Evolutionary conservation across 2,797 vertebrate genomes (phyloP).

Genomic region (Diplodus sargus): DNA sequence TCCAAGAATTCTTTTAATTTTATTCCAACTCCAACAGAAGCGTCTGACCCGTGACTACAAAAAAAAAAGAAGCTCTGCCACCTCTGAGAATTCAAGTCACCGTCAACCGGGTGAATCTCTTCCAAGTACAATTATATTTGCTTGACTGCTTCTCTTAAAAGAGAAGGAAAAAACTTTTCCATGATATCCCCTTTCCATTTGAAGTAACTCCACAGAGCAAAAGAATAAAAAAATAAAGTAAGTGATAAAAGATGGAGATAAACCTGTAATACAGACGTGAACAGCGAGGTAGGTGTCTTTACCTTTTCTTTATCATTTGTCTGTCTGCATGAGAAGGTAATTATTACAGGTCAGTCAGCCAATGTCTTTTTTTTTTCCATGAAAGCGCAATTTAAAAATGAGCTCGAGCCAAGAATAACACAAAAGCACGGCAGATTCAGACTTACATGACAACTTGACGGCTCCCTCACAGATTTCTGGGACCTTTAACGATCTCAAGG

Average conservation of each 20-base stretch:
- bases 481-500: not conserved
- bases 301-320: not conserved
- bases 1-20: conserved; percentile 8
- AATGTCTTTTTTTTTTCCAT: not conserved
- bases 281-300: not conserved
- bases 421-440: conserved; percentile 1
- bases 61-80: conserved; percentile 20
- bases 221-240: conserved; percentile 1
- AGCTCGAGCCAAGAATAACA: conserved; percentile 19
- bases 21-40: conserved; percentile 2
- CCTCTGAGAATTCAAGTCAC: conserved; percentile 29
- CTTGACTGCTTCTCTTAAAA: conserved; percentile 35
- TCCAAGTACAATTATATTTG: conserved; percentile 44
- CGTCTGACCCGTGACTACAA: not conserved
- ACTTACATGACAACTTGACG: conserved; percentile 9
- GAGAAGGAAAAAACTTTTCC: not conserved
- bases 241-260: conserved; percentile 11
- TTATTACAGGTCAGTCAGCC: not conserved
- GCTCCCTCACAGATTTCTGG: not conserved
- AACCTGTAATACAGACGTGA: conserved; percentile 1
- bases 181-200: conserved; percentile 1
- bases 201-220: conserved; percentile 4
- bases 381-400: conserved; percentile 28
- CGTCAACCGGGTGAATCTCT: conserved; percentile 26
- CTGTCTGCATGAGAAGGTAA: not conserved